Conservation (phyloP, 2,113 vertebrate species). For the Xenus cinereus region DNA sequence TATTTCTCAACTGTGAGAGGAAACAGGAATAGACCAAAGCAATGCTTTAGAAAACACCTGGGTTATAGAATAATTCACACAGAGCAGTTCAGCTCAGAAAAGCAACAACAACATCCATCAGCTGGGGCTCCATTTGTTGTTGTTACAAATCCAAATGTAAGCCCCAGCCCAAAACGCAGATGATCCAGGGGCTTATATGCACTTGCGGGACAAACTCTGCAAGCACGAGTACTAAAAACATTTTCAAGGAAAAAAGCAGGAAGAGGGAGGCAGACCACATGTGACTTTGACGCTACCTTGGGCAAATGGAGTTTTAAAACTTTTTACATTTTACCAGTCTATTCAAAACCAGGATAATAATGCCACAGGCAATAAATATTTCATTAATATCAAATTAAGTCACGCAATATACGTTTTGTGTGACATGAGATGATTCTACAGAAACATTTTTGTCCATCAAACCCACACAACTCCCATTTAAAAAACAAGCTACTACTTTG, state of each 20-base stretch:
- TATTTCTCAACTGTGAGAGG: neutral
- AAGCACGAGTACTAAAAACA: neutral
- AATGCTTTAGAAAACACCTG: neutral
- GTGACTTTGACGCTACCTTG: neutral
- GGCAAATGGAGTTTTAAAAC: neutral
- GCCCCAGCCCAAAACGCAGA: neutral
- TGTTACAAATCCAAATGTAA: neutral
- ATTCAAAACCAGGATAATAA: neutral
- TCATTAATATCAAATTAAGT: neutral
- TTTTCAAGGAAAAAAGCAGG: neutral
- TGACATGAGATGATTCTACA: neutral
- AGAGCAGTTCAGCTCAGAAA: neutral
- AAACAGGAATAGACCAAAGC: neutral
- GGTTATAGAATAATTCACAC: neutral
- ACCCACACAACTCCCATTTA: neutral
- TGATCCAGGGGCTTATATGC: neutral
- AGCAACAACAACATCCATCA: neutral
- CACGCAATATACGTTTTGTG: neutral
- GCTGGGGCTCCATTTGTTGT: neutral
- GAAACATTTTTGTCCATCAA: neutral
- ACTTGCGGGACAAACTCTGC: neutral
- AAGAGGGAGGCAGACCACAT: neutral
- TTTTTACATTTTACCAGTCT: neutral
- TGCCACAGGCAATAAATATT: neutral
- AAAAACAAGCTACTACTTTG: neutral